Percentiles rank a stretch among this genome's conserved stretches.
Conservation (phyloP, 2,888 invertebrate species). For the Acanthosepion esculentum region DNA sequence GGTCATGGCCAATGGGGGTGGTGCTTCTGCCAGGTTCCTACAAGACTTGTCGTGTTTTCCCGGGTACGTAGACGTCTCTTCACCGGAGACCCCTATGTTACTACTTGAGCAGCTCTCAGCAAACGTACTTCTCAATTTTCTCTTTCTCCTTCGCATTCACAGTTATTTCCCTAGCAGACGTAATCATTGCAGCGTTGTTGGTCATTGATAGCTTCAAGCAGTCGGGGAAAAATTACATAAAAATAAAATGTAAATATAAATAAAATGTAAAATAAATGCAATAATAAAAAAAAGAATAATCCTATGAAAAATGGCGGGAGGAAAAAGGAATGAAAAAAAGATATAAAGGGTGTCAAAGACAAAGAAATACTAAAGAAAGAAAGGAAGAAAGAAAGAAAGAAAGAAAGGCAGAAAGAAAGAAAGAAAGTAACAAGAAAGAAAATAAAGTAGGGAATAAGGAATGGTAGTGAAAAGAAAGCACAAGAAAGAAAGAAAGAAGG, state of each 20-base stretch:
- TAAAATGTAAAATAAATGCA: too few species aligned
- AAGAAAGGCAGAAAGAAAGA: too few species aligned
- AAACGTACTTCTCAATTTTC: background rate
- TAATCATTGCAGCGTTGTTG: background rate
- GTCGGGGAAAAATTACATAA: background rate
- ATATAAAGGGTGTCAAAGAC: too few species aligned
- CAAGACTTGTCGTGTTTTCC: conserved; percentile 6
- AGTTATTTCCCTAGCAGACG: background rate
- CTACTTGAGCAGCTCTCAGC: background rate
- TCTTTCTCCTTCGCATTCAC: background rate
- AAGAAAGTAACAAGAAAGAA: background rate
- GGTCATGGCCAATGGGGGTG: background rate
- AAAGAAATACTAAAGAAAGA: too few species aligned
- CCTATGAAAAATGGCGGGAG: too few species aligned
- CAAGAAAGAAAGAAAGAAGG: too few species aligned
- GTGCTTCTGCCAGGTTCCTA: background rate
- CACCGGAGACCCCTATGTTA: background rate
- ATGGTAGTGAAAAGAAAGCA: too few species aligned
- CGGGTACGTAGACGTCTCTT: background rate
- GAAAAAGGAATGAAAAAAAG: too few species aligned
- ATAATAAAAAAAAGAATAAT: too few species aligned
- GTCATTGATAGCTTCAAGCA: background rate
- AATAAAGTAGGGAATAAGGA: too few species aligned
- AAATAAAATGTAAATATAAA: too few species aligned
- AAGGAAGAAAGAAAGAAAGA: too few species aligned